Percentiles rank a stretch among this genome's conserved stretches.
These are phyloP conservation scores for Calephelis perditalis DNA, from an alignment of 2,888 invertebrate species.

Conservation along the genomic window DNA sequence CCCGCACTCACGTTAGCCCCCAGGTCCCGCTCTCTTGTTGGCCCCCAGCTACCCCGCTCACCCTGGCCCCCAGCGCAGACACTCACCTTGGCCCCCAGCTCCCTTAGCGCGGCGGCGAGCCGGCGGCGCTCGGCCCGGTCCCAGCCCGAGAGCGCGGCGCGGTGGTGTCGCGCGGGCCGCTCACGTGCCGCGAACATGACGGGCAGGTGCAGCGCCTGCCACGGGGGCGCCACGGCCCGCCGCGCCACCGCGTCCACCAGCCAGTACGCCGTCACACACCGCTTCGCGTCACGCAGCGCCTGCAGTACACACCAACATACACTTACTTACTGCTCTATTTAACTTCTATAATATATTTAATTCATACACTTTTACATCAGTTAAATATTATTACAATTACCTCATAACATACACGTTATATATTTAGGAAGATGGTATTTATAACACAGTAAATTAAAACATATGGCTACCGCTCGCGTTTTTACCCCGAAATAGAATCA, in stretches of 20 bases:
- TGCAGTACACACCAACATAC: constrained; percentile 29
- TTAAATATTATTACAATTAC: no score
- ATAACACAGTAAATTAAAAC: no score
- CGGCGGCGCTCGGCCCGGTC: constrained; percentile 89
- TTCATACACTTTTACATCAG: no score
- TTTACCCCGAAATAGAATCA: no score
- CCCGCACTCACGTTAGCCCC: no score
- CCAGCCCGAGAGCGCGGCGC: constrained; percentile 93
- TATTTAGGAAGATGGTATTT: no score
- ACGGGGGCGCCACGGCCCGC: constrained; percentile 93
- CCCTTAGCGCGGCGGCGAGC: constrained; percentile 90
- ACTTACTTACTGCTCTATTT: background rate
- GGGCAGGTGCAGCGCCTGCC: constrained; percentile 96
- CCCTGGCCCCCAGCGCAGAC: constrained; percentile 51
- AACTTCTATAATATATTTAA: background rate
- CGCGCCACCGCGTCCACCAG: constrained; percentile 93
- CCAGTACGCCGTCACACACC: constrained; percentile 92
- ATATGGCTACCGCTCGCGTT: no score
- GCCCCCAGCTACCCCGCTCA: no score
- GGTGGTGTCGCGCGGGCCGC: constrained; percentile 85
- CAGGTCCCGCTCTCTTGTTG: constrained; percentile 68
- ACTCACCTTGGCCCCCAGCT: constrained; percentile 93
- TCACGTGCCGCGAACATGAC: constrained; percentile 82
- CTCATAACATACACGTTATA: no score
- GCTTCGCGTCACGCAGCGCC: constrained; percentile 82